A percentile compares a stretch with the other conserved stretches of the same genome.
These are phyloP conservation scores for Sinocyclocheilus maitianheensis DNA, from an alignment of 2,113 vertebrate genomes.

Conservation along the genomic window DNA sequence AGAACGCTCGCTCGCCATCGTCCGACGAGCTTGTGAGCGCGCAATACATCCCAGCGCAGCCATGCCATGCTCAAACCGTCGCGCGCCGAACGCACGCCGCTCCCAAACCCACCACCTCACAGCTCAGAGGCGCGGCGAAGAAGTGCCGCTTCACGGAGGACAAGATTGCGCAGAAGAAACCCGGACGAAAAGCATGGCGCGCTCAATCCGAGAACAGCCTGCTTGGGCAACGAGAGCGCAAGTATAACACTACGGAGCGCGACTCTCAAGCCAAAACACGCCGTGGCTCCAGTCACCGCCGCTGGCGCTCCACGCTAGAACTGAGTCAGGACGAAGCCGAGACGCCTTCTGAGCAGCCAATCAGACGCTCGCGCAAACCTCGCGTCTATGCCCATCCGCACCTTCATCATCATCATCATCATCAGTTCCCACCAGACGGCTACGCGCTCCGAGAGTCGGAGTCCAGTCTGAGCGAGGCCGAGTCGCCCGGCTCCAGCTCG, in stretches of 20 bases:
- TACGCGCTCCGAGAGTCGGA: constrained; percentile 67
- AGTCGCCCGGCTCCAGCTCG: constrained; percentile 80
- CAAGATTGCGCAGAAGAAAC: constrained; percentile 61
- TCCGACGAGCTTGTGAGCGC: constrained; percentile 78
- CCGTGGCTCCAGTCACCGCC: constrained; percentile 66
- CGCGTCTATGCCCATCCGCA: constrained; percentile 52
- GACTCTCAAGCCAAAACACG: constrained; percentile 70
- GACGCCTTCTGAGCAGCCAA: constrained; percentile 57
- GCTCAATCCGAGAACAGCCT: constrained; percentile 86
- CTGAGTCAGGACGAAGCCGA: constrained; percentile 78
- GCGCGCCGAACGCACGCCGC: neutral
- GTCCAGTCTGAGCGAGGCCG: constrained; percentile 79
- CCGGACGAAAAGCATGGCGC: constrained; percentile 77
- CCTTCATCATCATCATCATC: neutral
- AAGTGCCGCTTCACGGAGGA: constrained; percentile 78
- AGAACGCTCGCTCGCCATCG: constrained; percentile 40
- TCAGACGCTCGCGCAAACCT: constrained; percentile 63
- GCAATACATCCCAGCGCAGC: constrained; percentile 81
- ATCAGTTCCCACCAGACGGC: constrained; percentile 47
- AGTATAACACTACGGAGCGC: constrained; percentile 77
- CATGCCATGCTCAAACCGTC: constrained; percentile 64
- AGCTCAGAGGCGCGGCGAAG: constrained; percentile 66
- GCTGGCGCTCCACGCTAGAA: constrained; percentile 84
- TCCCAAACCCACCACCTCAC: neutral
- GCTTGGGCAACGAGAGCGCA: constrained; percentile 72